phyloP scores from a whole-genome alignment of 2,113 vertebrate species.

The Oxygymnocypris stewartii region DNA sequence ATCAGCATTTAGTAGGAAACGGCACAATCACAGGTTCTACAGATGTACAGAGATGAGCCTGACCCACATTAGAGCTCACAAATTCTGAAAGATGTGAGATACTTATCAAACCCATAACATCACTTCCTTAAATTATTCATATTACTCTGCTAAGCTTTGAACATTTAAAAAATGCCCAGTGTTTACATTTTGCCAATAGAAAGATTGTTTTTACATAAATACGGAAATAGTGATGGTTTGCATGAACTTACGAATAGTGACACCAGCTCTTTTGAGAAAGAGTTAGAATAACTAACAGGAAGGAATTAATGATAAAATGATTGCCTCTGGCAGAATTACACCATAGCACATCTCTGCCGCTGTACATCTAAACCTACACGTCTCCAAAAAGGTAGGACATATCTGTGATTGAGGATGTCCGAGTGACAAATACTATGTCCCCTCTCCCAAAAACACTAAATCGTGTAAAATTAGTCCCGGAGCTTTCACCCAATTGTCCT shows the following conservation, averaged over 20 bases:
- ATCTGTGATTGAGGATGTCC: neutral
- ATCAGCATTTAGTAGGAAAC: conserved; percentile 5
- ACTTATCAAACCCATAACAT: neutral
- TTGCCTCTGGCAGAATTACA: neutral
- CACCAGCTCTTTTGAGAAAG: neutral
- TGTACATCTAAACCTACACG: neutral
- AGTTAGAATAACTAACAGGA: neutral
- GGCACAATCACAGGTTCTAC: conserved; percentile 23
- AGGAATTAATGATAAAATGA: neutral
- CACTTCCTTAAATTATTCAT: conserved; percentile 4
- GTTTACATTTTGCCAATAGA: conserved; percentile 19
- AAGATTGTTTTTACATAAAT: conserved; percentile 20
- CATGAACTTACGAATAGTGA: neutral
- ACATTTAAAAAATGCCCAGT: conserved; percentile 26
- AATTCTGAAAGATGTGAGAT: neutral
- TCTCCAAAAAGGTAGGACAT: neutral
- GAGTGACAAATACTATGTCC: neutral
- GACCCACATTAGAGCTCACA: conserved; percentile 25
- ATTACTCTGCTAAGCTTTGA: conserved; percentile 6
- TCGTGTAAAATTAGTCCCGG: neutral
- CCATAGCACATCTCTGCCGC: neutral
- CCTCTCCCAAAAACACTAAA: conserved; percentile 15
- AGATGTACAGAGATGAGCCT: conserved; percentile 28
- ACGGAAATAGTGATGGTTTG: neutral
- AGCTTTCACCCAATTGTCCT: neutral